These are phyloP conservation scores for Sinocyclocheilus rhinocerous DNA, from an alignment of 2,113 vertebrate species.

Conservation along the genomic window DNA sequence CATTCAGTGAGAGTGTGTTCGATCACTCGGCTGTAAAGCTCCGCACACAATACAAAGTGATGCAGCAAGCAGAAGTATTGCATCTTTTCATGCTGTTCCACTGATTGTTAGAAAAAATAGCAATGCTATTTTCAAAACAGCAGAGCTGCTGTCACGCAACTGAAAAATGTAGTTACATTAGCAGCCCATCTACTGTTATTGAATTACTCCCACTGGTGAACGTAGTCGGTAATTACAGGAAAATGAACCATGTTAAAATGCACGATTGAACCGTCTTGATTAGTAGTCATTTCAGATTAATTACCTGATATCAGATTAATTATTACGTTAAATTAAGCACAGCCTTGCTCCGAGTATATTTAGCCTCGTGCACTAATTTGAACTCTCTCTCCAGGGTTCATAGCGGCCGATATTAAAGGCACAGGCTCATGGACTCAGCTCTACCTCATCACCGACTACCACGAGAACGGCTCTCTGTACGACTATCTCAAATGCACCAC, in stretches of 20 bases:
- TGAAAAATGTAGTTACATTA: not conserved
- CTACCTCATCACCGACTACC: slow-evolving; percentile 97
- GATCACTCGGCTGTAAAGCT: not conserved
- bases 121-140: not conserved
- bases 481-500: slow-evolving; percentile 96
- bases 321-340: not conserved
- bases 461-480: slow-evolving; percentile 94
- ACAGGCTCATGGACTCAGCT: slow-evolving; percentile 98
- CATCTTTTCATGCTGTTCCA: not conserved
- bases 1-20: not conserved
- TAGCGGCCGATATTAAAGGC: slow-evolving; percentile 97
- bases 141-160: not conserved
- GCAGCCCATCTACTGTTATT: slow-evolving; percentile 1
- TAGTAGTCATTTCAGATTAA: not conserved
- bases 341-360: not conserved
- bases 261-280: slow-evolving; percentile 5
- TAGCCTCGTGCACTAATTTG: not conserved
- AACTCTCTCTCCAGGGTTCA: slow-evolving; percentile 81
- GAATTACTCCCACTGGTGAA: not conserved
- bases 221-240: not conserved
- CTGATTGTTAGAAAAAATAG: not conserved
- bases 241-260: not conserved
- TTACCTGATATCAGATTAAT: not conserved
- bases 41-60: not conserved
- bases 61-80: not conserved